These are phyloP conservation scores for Euwallacea similis DNA, from an alignment of 1,140 invertebrate species.

Conservation along the genomic window DNA sequence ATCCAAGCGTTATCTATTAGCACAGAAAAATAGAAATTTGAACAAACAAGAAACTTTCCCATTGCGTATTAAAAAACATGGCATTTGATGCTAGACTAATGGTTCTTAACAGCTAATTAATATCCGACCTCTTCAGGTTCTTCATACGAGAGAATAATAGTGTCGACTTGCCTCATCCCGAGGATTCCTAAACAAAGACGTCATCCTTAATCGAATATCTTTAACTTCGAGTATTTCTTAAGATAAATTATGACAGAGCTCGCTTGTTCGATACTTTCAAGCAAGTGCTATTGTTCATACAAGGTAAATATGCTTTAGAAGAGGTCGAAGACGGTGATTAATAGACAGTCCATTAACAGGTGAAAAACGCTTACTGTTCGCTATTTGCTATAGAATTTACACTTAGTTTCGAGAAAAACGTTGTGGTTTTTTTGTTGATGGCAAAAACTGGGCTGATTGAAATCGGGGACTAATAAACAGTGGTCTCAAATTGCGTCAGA, in stretches of 20 bases:
- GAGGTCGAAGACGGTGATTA: no score
- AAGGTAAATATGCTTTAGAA: constrained; percentile 4
- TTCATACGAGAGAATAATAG: neutral
- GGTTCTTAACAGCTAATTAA: neutral
- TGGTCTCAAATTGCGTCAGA: no score
- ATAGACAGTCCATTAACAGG: no score
- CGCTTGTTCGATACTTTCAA: constrained; percentile 1
- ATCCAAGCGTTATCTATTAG: no score
- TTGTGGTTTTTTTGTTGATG: no score
- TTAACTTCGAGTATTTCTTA: neutral
- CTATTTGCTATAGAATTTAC: no score
- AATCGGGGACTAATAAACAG: no score
- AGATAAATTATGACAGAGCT: neutral
- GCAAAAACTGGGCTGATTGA: no score
- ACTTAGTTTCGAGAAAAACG: no score
- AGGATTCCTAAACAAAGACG: neutral
- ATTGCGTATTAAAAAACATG: no score
- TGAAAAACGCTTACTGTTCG: no score
- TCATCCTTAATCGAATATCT: neutral
- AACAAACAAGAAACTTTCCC: neutral
- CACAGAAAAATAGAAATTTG: neutral
- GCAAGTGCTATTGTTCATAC: constrained; percentile 6
- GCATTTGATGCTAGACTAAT: neutral
- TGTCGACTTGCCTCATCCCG: neutral
- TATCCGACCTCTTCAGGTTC: neutral